phyloP scores from a whole-genome alignment of 2,113 vertebrate genomes.

The Sinocyclocheilus rhinocerous region DNA sequence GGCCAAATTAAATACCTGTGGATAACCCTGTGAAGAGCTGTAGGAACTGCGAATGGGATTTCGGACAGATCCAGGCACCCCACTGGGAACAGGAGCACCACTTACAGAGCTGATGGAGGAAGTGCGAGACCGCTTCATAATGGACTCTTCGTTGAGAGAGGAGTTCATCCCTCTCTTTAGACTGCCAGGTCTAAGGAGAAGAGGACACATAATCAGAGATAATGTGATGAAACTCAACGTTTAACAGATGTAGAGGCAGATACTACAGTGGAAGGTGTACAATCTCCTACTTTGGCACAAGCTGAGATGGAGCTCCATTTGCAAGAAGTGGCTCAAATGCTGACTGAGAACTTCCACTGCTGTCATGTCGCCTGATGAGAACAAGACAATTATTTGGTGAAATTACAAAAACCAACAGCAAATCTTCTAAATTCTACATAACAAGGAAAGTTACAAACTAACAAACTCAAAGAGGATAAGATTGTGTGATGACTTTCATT shows the following conservation, averaged over 20 bases:
- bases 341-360: slow-evolving; percentile 85
- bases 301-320: slow-evolving; percentile 83
- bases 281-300: slow-evolving; percentile 88
- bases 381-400: neutral
- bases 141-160: slow-evolving; percentile 77
- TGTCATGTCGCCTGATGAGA: slow-evolving; percentile 83
- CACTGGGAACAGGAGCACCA: slow-evolving; percentile 69
- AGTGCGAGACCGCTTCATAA: slow-evolving; percentile 86
- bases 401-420: neutral
- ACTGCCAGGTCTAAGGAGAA: slow-evolving; percentile 79
- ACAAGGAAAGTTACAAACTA: neutral
- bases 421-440: neutral
- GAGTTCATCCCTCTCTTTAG: slow-evolving; percentile 82
- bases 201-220: neutral
- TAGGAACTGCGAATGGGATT: slow-evolving; percentile 94
- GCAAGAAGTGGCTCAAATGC: slow-evolving; percentile 85
- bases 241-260: neutral
- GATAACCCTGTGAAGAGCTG: slow-evolving; percentile 83
- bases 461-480: no score
- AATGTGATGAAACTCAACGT: no score
- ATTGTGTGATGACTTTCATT: neutral
- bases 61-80: slow-evolving; percentile 80
- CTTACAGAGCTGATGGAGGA: slow-evolving; percentile 85
- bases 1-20: slow-evolving; percentile 73
- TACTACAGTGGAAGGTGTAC: neutral